These are phyloP conservation scores for Drosophila nikananu DNA, from an alignment of 1,140 invertebrate species.

Conservation along the genomic window DNA sequence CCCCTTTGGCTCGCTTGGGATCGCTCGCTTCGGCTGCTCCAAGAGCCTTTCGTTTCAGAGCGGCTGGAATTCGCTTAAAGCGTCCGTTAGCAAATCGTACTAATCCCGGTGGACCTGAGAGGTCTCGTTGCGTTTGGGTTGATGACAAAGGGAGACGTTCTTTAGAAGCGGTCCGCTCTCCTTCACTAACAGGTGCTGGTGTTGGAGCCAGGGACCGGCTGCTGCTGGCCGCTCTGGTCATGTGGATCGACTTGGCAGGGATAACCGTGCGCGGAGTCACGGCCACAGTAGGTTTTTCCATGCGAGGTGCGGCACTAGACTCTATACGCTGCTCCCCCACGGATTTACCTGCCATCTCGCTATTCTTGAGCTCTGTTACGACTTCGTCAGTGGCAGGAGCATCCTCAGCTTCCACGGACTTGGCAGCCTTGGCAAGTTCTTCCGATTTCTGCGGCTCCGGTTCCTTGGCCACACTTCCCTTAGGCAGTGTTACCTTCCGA, in stretches of 20 bases:
- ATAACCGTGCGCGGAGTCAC: background rate
- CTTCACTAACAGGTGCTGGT: background rate
- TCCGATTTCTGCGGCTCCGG: background rate
- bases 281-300: background rate
- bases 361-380: background rate
- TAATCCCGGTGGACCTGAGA: background rate
- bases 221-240: constrained; percentile 31
- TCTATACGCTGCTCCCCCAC: background rate
- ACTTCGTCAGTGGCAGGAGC: background rate
- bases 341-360: constrained; percentile 3
- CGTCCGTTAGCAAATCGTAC: background rate
- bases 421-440: background rate
- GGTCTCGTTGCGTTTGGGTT: background rate
- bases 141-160: background rate
- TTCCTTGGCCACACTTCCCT: background rate
- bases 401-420: background rate
- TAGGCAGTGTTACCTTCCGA: background rate
- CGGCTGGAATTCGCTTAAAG: background rate
- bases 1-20: background rate
- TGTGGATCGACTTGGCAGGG: background rate
- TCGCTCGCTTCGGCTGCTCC: background rate
- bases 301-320: background rate
- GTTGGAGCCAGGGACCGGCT: constrained; percentile 26
- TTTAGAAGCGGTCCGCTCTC: background rate
- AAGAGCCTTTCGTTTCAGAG: constrained; percentile 11